These are phyloP conservation scores for Montipora cactus DNA, from an alignment of 64 coral and sea anemone species.

Conservation along the genomic window DNA sequence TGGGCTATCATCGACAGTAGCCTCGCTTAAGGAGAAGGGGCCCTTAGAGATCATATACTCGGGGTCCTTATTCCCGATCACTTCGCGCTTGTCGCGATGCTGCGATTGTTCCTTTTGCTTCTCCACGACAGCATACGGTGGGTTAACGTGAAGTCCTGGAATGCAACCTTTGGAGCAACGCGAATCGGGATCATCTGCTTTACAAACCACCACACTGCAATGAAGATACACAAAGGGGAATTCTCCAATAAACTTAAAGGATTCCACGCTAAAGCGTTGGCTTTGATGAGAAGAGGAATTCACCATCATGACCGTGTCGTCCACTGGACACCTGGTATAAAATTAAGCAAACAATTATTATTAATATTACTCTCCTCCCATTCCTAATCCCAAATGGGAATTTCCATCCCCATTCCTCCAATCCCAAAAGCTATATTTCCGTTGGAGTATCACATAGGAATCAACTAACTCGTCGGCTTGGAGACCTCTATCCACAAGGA, in stretches of 20 bases:
- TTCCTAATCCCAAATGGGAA: too few species aligned
- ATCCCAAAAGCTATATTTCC: too few species aligned
- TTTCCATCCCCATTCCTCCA: too few species aligned
- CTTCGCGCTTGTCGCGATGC: constrained; percentile 11
- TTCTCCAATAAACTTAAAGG: constrained; percentile 69
- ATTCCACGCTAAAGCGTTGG: constrained; percentile 66
- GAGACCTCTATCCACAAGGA: too few species aligned
- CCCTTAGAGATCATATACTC: constrained; percentile 60
- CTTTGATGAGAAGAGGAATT: constrained; percentile 35
- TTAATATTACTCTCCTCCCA: too few species aligned
- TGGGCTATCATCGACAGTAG: constrained; percentile 5
- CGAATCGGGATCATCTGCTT: constrained; percentile 43
- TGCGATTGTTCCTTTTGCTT: background rate
- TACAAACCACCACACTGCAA: constrained; percentile 70
- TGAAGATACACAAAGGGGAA: constrained; percentile 72
- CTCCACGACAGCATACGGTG: constrained; percentile 20
- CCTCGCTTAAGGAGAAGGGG: constrained; percentile 54
- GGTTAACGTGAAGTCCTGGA: constrained; percentile 49
- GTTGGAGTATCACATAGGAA: too few species aligned
- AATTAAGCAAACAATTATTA: background rate
- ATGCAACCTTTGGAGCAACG: constrained; percentile 68
- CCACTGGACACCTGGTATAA: constrained; percentile 27
- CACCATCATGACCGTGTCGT: constrained; percentile 41
- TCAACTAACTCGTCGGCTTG: too few species aligned
- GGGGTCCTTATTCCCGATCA: constrained; percentile 24